Evolutionary conservation across 2,113 vertebrate genomes (phyloP).

Genomic region (Atherinomorus stipes): DNA sequence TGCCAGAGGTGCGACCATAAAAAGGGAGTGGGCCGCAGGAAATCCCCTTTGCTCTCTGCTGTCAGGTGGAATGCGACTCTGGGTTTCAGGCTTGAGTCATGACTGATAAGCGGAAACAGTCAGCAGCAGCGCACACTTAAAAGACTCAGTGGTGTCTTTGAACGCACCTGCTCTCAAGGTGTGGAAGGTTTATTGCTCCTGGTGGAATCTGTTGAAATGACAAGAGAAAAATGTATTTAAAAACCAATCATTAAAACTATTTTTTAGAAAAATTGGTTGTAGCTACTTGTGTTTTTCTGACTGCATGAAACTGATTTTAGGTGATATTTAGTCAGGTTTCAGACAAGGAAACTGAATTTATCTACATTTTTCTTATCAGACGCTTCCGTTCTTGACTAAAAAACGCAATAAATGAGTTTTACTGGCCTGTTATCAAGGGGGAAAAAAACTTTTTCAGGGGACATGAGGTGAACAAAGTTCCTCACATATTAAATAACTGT

Average conservation of each 20-base stretch:
- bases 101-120: conserved; percentile 55
- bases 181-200: conserved; percentile 19
- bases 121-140: conserved; percentile 25
- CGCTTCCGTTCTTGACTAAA: neutral
- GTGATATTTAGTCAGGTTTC: neutral
- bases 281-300: neutral
- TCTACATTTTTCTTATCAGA: neutral
- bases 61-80: conserved; percentile 69
- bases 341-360: too few relatives aligned
- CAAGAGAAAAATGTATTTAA: neutral
- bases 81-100: conserved; percentile 51
- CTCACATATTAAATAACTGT: conserved; percentile 37
- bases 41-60: conserved; percentile 69
- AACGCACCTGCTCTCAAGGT: conserved; percentile 58
- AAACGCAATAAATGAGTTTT: conserved; percentile 16
- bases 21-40: conserved; percentile 58
- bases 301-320: too few relatives aligned
- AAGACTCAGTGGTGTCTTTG: conserved; percentile 36
- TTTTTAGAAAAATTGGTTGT: neutral
- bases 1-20: conserved; percentile 39
- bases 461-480: neutral
- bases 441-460: neutral
- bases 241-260: neutral
- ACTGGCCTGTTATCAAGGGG: conserved; percentile 10
- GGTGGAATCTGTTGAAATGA: neutral